Percentiles rank a stretch among this genome's conserved stretches.
Evolutionary conservation across 2,797 vertebrate species (phyloP).

Genomic region (Aselliscus stoliczkanus): DNA sequence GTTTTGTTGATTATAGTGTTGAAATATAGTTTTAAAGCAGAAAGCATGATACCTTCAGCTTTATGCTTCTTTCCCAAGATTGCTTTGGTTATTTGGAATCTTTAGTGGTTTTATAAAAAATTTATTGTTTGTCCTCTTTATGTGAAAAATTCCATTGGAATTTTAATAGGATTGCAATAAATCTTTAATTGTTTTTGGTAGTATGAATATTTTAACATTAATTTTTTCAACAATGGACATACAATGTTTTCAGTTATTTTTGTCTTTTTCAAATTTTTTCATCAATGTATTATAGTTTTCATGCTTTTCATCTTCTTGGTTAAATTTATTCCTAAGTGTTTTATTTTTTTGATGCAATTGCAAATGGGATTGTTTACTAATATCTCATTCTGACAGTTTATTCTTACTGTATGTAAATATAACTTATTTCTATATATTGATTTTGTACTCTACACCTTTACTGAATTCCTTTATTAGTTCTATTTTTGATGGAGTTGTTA

Average conservation of each 20-base stretch:
- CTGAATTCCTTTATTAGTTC: neutral
- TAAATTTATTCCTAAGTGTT: neutral
- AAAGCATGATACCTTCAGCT: neutral
- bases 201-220: neutral
- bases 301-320: neutral
- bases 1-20: neutral
- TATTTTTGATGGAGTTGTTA: neutral
- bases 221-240: neutral
- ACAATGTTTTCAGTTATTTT: neutral
- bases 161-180: neutral
- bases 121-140: neutral
- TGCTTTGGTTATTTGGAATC: neutral
- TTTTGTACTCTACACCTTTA: neutral
- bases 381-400: neutral
- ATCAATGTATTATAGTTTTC: neutral
- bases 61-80: neutral
- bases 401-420: neutral
- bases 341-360: neutral
- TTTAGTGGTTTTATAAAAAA: neutral
- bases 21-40: neutral
- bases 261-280: neutral
- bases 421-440: neutral
- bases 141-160: neutral
- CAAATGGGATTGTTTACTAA: neutral
- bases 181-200: neutral